Percentiles rank a stretch among this genome's conserved stretches.
These are phyloP conservation scores for Muscidifurax raptorellus DNA, from an alignment of 1,140 invertebrate genomes.

Conservation along the genomic window DNA sequence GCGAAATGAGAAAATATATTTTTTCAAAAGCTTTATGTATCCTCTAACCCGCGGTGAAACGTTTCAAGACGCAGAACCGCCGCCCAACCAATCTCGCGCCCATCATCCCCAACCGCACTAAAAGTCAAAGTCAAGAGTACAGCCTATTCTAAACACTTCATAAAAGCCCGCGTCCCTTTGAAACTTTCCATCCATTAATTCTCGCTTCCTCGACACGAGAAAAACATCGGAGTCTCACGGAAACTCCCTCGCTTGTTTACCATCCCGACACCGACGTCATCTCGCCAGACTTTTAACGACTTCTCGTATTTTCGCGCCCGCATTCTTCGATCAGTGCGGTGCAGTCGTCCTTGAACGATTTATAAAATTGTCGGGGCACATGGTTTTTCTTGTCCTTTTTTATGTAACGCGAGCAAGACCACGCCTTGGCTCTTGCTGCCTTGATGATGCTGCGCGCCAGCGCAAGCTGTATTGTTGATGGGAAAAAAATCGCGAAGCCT, in stretches of 20 bases:
- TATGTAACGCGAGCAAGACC: neutral
- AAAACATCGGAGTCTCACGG: neutral
- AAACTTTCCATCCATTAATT: neutral
- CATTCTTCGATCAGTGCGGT: neutral
- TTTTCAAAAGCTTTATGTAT: neutral
- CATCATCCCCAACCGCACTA: neutral
- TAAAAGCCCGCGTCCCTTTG: neutral
- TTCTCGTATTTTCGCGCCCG: neutral
- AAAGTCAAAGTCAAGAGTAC: neutral
- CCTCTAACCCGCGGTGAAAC: neutral
- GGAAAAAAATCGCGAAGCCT: neutral
- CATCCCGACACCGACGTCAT: neutral
- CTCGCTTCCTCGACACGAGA: neutral
- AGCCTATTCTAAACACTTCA: neutral
- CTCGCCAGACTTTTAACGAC: neutral
- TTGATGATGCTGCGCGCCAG: neutral
- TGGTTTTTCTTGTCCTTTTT: neutral
- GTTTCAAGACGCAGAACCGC: neutral
- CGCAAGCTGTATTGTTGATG: neutral
- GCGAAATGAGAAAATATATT: neutral
- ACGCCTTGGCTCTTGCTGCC: neutral
- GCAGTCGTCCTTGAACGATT: constrained; percentile 7
- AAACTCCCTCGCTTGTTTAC: neutral
- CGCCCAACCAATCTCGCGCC: neutral
- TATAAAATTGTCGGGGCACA: constrained; percentile 5